phyloP scores from a whole-genome alignment of 2,797 vertebrate species.

The Poecilia gillii region DNA sequence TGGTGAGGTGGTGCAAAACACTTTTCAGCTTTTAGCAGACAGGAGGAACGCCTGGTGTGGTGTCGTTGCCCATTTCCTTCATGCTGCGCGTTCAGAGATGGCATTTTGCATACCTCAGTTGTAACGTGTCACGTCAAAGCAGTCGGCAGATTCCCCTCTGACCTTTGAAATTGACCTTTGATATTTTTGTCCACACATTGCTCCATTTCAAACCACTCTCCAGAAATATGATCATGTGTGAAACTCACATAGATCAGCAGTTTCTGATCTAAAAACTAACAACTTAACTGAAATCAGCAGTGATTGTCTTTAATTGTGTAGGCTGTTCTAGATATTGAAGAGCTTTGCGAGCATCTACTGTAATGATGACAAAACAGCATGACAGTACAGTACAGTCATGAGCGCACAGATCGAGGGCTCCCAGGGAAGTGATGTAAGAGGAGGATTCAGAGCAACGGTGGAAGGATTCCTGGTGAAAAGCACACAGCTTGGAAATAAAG shows the following conservation, averaged over 20 bases:
- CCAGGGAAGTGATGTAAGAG: slow-evolving; percentile 41
- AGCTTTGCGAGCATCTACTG: slow-evolving; percentile 18
- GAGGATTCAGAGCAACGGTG: slow-evolving; percentile 57
- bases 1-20: neutral
- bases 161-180: neutral
- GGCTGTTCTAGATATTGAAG: neutral
- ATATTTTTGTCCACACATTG: neutral
- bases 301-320: too few relatives aligned
- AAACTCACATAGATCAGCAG: neutral
- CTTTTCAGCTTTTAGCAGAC: neutral
- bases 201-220: neutral
- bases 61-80: neutral
- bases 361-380: slow-evolving; percentile 31
- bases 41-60: neutral
- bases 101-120: neutral
- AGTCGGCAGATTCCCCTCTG: neutral
- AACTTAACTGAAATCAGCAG: neutral
- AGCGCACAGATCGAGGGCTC: slow-evolving; percentile 25
- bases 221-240: too few relatives aligned
- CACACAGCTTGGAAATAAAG: slow-evolving; percentile 65
- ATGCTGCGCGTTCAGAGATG: neutral
- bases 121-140: neutral
- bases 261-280: neutral
- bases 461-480: slow-evolving; percentile 56
- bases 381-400: slow-evolving; percentile 17